Conservation (phyloP, 1,140 invertebrate genomes). For the Aplysia californica region DNA sequence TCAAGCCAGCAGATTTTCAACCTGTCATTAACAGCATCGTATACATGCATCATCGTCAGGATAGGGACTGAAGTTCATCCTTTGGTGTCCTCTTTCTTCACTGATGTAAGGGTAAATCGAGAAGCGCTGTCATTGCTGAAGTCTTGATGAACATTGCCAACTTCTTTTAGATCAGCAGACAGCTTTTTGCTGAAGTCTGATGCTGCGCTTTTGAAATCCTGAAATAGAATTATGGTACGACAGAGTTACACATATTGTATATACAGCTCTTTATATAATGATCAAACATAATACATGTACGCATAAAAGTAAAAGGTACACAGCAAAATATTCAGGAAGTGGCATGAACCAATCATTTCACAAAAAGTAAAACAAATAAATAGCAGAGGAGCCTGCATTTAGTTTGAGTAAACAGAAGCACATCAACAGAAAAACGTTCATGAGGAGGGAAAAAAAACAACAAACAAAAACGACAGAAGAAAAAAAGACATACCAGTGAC, state of each 20-base stretch:
- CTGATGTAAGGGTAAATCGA: not conserved
- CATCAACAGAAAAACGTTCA: too few relatives aligned
- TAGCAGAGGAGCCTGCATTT: too few relatives aligned
- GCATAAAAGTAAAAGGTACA: not conserved
- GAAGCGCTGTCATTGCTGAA: not conserved
- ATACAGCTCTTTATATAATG: too few relatives aligned
- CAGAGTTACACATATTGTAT: too few relatives aligned
- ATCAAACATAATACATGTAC: not conserved
- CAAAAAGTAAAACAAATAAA: too few relatives aligned
- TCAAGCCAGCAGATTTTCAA: not conserved
- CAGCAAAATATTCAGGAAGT: not conserved
- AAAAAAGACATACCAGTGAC: too few relatives aligned
- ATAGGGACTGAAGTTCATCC: not conserved
- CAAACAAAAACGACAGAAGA: too few relatives aligned
- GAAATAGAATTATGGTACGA: too few relatives aligned
- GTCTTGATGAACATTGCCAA: not conserved
- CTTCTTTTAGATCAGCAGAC: not conserved
- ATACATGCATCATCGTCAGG: not conserved
- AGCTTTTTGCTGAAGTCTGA: not conserved
- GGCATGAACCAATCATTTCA: not conserved
- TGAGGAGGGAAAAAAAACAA: too few relatives aligned
- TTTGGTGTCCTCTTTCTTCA: not conserved
- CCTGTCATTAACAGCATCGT: not conserved
- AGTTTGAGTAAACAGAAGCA: too few relatives aligned
- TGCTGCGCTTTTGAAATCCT: not conserved